Evolutionary conservation across 1,140 invertebrate genomes (phyloP).

Genomic region (Pogonus chalceus): DNA sequence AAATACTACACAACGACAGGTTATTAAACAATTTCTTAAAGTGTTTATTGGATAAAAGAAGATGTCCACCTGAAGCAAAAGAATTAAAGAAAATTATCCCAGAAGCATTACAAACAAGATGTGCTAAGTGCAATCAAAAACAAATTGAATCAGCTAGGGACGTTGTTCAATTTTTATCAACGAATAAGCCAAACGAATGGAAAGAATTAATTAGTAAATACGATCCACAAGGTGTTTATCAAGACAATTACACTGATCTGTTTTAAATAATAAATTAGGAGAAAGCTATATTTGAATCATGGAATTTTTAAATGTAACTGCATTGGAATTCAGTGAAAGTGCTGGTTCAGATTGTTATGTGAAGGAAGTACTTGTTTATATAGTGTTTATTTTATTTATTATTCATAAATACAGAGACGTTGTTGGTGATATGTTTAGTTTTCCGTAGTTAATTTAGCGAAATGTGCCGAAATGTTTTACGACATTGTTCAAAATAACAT

Average conservation of each 20-base stretch:
- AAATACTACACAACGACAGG: constrained; percentile 47
- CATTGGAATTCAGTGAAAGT: neutral
- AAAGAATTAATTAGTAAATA: constrained; percentile 21
- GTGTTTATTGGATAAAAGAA: constrained; percentile 45
- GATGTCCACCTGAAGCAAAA: constrained; percentile 44
- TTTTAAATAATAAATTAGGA: neutral
- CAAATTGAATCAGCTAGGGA: constrained; percentile 24
- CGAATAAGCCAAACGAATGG: constrained; percentile 23
- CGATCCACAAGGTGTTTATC: constrained; percentile 23
- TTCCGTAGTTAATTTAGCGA: too few species aligned
- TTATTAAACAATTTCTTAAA: constrained; percentile 50
- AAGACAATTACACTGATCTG: constrained; percentile 15
- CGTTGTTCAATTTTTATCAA: constrained; percentile 20
- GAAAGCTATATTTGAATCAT: neutral
- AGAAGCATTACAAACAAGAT: constrained; percentile 26
- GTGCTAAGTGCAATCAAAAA: constrained; percentile 25
- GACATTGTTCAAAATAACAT: too few species aligned
- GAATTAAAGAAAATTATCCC: constrained; percentile 42
- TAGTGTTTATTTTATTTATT: neutral
- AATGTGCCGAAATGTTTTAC: too few species aligned
- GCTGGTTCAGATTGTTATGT: neutral
- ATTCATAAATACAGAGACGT: neutral
- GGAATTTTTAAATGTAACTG: neutral
- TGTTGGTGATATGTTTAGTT: neutral
- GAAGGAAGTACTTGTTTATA: neutral